Evolutionary conservation across 2,888 invertebrate genomes (phyloP).

Genomic region (Pseudococcus jackbeardsleyi): DNA sequence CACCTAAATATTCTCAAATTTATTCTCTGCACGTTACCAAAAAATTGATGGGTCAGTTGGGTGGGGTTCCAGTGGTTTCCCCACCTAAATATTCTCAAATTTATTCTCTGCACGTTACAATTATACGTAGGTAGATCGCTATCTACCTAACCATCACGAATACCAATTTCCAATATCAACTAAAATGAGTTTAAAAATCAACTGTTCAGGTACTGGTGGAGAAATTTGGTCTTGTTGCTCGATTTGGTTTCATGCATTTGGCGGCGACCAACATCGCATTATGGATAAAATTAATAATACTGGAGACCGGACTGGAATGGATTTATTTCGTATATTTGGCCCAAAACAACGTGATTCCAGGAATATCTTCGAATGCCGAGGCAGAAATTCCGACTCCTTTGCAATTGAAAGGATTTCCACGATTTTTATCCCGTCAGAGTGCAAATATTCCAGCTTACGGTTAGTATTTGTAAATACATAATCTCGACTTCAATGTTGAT

Average conservation of each 20-base stretch:
- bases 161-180: neutral
- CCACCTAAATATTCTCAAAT: no score
- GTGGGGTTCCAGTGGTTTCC: no score
- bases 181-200: neutral
- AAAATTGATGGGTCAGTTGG: no score
- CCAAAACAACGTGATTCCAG: slow-evolving; percentile 68
- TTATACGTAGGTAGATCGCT: no score
- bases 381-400: slow-evolving; percentile 70
- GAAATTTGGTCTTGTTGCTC: slow-evolving; percentile 72
- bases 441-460: slow-evolving; percentile 56
- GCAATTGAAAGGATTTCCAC: slow-evolving; percentile 71
- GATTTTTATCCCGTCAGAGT: slow-evolving; percentile 68
- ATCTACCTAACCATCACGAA: no score
- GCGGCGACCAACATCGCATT: slow-evolving; percentile 74
- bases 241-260: slow-evolving; percentile 74
- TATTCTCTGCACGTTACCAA: no score
- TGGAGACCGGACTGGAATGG: slow-evolving; percentile 74
- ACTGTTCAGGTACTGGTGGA: slow-evolving; percentile 72
- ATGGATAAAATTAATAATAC: slow-evolving; percentile 73
- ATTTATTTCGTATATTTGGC: slow-evolving; percentile 72
- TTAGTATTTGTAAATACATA: neutral
- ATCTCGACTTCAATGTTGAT: no score
- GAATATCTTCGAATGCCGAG: slow-evolving; percentile 66
- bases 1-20: no score
- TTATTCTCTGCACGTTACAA: no score